A percentile compares a stretch with the other conserved stretches of the same genome.
phyloP scores from a whole-genome alignment of 2,113 vertebrate species.

The Cnemophilus loriae region DNA sequence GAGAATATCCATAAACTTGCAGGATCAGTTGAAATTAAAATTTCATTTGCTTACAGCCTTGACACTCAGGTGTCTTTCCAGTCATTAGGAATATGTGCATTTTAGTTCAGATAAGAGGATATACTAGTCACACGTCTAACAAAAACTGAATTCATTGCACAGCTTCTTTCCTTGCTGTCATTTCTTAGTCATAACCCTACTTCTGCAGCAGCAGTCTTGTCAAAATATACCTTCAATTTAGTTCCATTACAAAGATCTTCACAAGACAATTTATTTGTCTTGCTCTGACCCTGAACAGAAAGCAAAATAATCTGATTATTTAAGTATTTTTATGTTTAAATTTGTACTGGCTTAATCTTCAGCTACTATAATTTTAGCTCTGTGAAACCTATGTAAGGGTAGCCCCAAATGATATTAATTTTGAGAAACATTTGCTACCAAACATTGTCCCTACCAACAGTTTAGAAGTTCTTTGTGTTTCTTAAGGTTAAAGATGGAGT shows the following conservation, averaged over 20 bases:
- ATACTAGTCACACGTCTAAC: not conserved
- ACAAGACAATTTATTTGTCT: not conserved
- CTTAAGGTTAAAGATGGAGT: not conserved
- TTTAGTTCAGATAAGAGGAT: not conserved
- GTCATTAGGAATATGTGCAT: not conserved
- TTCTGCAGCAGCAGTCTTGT: not conserved
- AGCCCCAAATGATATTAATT: not conserved
- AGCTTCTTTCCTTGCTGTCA: not conserved
- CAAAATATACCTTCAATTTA: not conserved
- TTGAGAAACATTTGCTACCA: not conserved
- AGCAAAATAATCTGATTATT: not conserved
- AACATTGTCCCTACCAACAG: not conserved
- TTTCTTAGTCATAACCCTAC: not conserved
- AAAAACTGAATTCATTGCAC: not conserved
- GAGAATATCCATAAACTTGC: not conserved
- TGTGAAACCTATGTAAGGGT: not conserved
- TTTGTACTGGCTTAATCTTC: not conserved
- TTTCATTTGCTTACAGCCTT: not conserved
- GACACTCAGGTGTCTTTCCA: not conserved
- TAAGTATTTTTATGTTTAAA: not conserved
- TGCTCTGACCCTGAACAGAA: not conserved
- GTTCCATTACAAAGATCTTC: not conserved
- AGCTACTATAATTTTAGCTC: not conserved
- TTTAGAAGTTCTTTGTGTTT: not conserved
- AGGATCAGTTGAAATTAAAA: not conserved